A percentile compares a stretch with the other conserved stretches of the same genome.
Conservation (phyloP, 2,888 invertebrate species). For the Orthonychiurus folsomi region DNA sequence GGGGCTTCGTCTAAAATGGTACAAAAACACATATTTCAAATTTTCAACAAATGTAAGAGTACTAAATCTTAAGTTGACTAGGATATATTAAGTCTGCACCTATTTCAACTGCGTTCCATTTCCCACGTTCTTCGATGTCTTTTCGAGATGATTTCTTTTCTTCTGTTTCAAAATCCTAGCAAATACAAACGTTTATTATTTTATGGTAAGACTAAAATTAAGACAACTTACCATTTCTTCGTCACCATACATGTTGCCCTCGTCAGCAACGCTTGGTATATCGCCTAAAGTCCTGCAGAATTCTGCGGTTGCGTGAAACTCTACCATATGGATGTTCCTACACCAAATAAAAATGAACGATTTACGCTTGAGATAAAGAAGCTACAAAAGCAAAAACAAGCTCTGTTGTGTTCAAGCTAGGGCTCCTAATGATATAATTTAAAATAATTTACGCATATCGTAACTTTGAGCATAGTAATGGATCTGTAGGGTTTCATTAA, state of each 20-base stretch:
- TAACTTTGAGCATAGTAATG: too few species aligned
- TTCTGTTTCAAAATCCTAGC: constrained; percentile 50
- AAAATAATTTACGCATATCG: too few species aligned
- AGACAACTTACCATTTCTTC: constrained; percentile 55
- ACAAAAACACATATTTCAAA: background rate
- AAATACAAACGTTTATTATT: constrained; percentile 18
- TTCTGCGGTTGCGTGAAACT: constrained; percentile 88
- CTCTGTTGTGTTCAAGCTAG: too few species aligned
- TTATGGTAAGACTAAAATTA: too few species aligned
- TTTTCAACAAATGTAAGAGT: background rate
- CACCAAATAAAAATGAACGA: too few species aligned
- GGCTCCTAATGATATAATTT: too few species aligned
- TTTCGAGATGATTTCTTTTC: constrained; percentile 45
- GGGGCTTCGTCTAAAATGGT: constrained; percentile 42
- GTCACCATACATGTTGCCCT: constrained; percentile 70
- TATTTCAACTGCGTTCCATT: constrained; percentile 74
- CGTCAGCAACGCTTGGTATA: constrained; percentile 79
- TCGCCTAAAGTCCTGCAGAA: constrained; percentile 93
- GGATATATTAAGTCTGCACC: constrained; percentile 44
- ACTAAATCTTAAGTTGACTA: background rate
- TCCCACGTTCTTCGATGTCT: constrained; percentile 54
- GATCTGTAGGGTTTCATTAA: too few species aligned
- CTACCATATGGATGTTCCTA: too few species aligned
- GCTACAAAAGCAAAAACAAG: too few species aligned
- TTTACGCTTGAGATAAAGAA: too few species aligned